Evolutionary conservation across 2,797 vertebrate species (phyloP), one percentile per base, ranked within the genome.

Genomic region (Semaprochilodus insignis): DNA sequence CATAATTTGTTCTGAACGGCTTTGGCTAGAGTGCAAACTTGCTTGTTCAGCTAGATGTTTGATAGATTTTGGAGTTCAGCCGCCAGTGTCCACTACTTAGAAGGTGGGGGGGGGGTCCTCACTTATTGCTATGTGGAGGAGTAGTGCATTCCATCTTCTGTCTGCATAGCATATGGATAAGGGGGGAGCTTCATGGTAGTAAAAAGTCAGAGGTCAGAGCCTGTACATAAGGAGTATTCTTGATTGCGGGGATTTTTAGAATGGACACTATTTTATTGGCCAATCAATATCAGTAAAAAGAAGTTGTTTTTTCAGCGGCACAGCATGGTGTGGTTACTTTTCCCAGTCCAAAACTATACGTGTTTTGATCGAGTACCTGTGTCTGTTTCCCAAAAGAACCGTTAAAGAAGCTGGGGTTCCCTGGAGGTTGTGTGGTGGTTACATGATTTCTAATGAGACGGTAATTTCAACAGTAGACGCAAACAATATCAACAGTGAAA

Each of bases 111-210:
- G 74, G 19, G 75, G 65, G 78, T 78, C 75, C 15, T 51, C 66
- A 55, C 66, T 85, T 48, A 78, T 76, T 55, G 23, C n/a, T 21
- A 62, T 74, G 76, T 82, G 77, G 59, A 82, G 80, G 84, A 71
- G 71, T 60, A 72, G 71, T 44, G n/a, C 74, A 85, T 87, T 83
- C 86, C 76, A 34, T 74, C 82, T 82, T 90, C 80, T 86, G 69
- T 79, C 36, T 76, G 74, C 89, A 81, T 92, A 85, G 91, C 90
- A 84, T 83, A 81, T 86, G 90, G 87, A 76, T 84, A 87, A 86
- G 88, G 88, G 87, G 83, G 86, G 82, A 90, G 88, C 86, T 44
- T 36, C 62, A 4, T 73, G 88, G 86, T 83, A 87, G 73, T 31
- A 51, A 85, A 63, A 36, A 79, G 91, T 91, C 82, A 87, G 77